phyloP scores from a whole-genome alignment of 2,113 vertebrate species.

The Ctenodactylus gundi region DNA sequence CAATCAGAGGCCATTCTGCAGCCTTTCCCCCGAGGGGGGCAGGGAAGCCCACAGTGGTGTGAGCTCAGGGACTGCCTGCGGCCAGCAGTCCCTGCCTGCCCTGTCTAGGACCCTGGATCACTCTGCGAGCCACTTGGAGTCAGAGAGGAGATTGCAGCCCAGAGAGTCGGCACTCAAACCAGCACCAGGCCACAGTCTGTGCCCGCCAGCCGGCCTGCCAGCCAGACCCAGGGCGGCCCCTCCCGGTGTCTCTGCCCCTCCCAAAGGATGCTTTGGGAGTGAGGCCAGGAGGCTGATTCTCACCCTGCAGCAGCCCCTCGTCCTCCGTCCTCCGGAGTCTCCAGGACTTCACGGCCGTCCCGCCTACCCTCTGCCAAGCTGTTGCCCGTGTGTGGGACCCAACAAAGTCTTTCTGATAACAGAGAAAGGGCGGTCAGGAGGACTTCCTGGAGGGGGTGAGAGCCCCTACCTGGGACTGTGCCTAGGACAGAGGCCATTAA shows the following conservation, averaged over 20 bases:
- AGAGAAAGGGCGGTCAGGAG: constrained; percentile 46
- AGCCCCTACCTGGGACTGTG: background rate
- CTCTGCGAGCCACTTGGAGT: constrained; percentile 34
- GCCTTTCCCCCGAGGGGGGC: constrained; percentile 73
- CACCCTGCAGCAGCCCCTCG: background rate
- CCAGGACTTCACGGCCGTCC: background rate
- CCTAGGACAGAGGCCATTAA: background rate
- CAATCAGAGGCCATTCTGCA: constrained; percentile 71
- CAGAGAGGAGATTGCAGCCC: background rate
- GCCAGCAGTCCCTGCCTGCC: constrained; percentile 46
- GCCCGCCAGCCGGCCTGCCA: background rate
- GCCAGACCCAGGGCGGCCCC: constrained; percentile 59
- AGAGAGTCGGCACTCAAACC: background rate
- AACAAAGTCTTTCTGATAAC: background rate
- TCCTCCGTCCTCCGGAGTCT: background rate
- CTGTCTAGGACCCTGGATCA: constrained; percentile 33
- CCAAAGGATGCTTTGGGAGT: constrained; percentile 71
- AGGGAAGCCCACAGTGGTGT: constrained; percentile 65
- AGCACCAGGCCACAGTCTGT: background rate
- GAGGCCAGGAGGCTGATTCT: constrained; percentile 42
- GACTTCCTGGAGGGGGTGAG: constrained; percentile 69
- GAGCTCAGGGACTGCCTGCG: constrained; percentile 61
- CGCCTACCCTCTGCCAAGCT: background rate
- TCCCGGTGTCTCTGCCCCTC: constrained; percentile 56
- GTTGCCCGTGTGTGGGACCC: background rate